Evolutionary conservation across 1,140 invertebrate genomes (phyloP).

Genomic region (Drosophila sp.): DNA sequence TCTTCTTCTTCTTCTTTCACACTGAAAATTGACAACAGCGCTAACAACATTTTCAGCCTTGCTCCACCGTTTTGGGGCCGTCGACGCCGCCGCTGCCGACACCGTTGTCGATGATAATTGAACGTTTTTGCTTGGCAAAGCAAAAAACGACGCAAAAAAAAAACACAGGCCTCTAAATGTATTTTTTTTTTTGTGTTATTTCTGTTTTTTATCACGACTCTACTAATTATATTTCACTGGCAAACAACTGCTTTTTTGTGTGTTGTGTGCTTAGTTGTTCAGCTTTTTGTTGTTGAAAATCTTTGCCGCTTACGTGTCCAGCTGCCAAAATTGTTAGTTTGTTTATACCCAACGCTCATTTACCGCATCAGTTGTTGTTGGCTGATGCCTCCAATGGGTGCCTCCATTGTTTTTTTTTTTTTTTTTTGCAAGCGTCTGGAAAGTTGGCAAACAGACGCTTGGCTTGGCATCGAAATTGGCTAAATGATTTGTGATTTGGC

Average conservation of each 20-base stretch:
- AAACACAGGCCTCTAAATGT: constrained; percentile 61
- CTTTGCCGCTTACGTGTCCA: constrained; percentile 27
- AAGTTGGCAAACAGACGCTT: constrained; percentile 51
- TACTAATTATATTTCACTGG: constrained; percentile 64
- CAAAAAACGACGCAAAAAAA: constrained; percentile 64
- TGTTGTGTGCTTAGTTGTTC: constrained; percentile 13
- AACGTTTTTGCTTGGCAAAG: constrained; percentile 53
- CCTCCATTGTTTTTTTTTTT: constrained; percentile 55
- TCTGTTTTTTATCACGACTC: constrained; percentile 56
- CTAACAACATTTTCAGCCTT: constrained; percentile 43
- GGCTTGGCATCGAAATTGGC: constrained; percentile 45
- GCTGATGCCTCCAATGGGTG: neutral
- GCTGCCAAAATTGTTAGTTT: constrained; percentile 29
- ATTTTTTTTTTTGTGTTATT: constrained; percentile 26
- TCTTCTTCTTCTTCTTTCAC: constrained; percentile 54
- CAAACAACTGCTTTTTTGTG: constrained; percentile 19
- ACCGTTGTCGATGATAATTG: constrained; percentile 68
- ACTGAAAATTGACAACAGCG: constrained; percentile 66
- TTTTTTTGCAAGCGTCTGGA: constrained; percentile 41
- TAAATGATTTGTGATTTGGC: constrained; percentile 41
- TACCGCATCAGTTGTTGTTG: constrained; percentile 21
- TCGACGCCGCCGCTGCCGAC: constrained; percentile 24
- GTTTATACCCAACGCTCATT: constrained; percentile 38
- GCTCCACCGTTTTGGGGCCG: constrained; percentile 9
- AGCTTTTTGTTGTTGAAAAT: constrained; percentile 25